Percentiles rank a stretch among this genome's conserved stretches.
These are phyloP conservation scores for Drosophila fuyamai DNA, from an alignment of 1,140 invertebrate species.

Conservation along the genomic window DNA sequence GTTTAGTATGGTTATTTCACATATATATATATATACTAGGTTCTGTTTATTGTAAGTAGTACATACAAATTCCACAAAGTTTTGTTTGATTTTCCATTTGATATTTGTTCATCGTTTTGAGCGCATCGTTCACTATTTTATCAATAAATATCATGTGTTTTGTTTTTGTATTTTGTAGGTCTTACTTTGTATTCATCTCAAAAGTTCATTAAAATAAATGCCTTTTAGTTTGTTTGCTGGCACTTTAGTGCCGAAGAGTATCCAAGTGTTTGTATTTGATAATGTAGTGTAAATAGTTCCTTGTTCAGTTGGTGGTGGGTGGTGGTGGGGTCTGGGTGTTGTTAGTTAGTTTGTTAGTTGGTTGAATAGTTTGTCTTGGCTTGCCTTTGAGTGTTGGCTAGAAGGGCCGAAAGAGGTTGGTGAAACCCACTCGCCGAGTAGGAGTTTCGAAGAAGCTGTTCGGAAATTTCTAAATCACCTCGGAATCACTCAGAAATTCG, in stretches of 20 bases:
- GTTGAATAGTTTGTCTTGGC: constrained; percentile 46
- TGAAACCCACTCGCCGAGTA: constrained; percentile 20
- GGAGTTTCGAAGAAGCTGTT: constrained; percentile 36
- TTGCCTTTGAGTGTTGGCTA: constrained; percentile 46
- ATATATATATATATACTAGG: constrained; percentile 35
- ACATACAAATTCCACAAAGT: constrained; percentile 51
- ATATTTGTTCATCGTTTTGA: constrained; percentile 27
- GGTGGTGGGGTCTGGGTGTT: constrained; percentile 28
- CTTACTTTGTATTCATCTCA: constrained; percentile 53
- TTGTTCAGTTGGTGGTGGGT: constrained; percentile 44
- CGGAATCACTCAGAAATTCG: constrained; percentile 69
- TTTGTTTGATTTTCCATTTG: constrained; percentile 26
- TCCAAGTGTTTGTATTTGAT: constrained; percentile 55
- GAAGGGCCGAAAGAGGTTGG: constrained; percentile 32
- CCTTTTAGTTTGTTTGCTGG: constrained; percentile 75
- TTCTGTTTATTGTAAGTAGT: constrained; percentile 33
- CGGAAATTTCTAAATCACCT: constrained; percentile 38
- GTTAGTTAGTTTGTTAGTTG: constrained; percentile 47
- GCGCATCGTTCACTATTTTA: constrained; percentile 13
- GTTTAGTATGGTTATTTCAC: constrained; percentile 22
- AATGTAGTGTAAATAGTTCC: constrained; percentile 72
- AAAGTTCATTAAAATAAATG: constrained; percentile 82
- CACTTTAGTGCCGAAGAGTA: constrained; percentile 49
- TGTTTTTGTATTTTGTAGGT: constrained; percentile 44
- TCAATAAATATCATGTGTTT: constrained; percentile 39